Evolutionary conservation across 2,113 vertebrate genomes (phyloP).

Genomic region (Dasyurus viverrinus): DNA sequence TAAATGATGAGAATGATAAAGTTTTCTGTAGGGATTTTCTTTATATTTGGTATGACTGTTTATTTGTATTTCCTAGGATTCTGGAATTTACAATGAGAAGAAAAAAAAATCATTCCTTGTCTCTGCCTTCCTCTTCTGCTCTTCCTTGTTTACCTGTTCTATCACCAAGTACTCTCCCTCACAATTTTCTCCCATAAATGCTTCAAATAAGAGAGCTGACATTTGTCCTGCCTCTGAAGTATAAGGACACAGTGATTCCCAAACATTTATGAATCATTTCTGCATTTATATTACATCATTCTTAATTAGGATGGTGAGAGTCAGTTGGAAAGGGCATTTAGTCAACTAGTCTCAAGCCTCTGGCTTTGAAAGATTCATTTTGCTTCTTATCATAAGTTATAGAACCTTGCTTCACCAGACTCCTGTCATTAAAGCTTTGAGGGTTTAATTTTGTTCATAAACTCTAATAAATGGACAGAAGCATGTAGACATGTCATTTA

Average conservation of each 20-base stretch:
- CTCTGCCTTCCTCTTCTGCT: not conserved
- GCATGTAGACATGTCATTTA: not conserved
- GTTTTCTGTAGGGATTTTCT: not conserved
- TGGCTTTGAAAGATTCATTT: constrained; percentile 51
- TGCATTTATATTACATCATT: constrained; percentile 68
- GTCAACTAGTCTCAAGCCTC: constrained; percentile 67
- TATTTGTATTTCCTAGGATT: not conserved
- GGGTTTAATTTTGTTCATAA: constrained; percentile 50
- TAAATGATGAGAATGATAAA: not conserved
- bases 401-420: constrained; percentile 11
- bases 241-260: constrained; percentile 54
- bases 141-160: not conserved
- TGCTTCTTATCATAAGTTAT: constrained; percentile 34
- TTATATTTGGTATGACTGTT: not conserved
- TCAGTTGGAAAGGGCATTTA: constrained; percentile 64
- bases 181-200: constrained; percentile 4
- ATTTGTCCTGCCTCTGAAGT: constrained; percentile 39
- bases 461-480: constrained; percentile 34
- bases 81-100: not conserved
- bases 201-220: not conserved
- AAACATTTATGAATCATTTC: constrained; percentile 60
- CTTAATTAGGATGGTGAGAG: constrained; percentile 67
- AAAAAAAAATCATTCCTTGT: not conserved
- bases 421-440: constrained; percentile 54
- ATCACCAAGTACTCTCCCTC: not conserved